A percentile compares a stretch with the other conserved stretches of the same genome.
These are phyloP conservation scores for Ceratina japonica DNA, from an alignment of 1,140 invertebrate genomes.

Conservation along the genomic window DNA sequence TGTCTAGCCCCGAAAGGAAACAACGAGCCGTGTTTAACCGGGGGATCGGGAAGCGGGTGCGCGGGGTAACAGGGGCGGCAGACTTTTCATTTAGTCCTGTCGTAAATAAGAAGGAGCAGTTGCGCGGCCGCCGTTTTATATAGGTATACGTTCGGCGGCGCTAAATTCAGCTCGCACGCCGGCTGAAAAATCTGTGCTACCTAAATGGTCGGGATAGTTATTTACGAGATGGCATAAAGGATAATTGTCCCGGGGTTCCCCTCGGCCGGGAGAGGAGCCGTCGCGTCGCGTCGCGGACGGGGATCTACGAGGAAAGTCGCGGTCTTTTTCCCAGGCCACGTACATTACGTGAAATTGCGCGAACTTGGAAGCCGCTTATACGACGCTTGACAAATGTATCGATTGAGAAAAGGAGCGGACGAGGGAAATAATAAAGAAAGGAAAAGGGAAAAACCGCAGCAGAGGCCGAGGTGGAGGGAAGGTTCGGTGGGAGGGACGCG, in stretches of 20 bases:
- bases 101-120: conserved; percentile 59
- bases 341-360: conserved; percentile 58
- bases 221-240: conserved; percentile 54
- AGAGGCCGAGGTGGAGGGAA: conserved; percentile 10
- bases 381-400: conserved; percentile 55
- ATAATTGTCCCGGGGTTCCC: conserved; percentile 49
- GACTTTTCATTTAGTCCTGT: conserved; percentile 55
- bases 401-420: conserved; percentile 40
- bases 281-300: no score
- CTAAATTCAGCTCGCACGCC: conserved; percentile 40
- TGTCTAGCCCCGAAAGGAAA: not conserved
- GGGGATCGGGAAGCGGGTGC: not conserved
- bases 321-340: conserved; percentile 2
- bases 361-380: conserved; percentile 41
- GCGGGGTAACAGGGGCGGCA: not conserved
- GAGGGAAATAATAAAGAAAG: conserved; percentile 2
- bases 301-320: conserved; percentile 42
- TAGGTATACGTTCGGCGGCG: not conserved
- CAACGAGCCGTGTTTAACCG: not conserved
- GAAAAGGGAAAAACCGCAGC: conserved; percentile 24
- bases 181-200: conserved; percentile 48
- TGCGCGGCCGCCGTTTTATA: conserved; percentile 1
- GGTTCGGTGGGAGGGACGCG: not conserved
- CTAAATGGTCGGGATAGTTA: conserved; percentile 54
- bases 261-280: not conserved